A percentile compares a stretch with the other conserved stretches of the same genome.
These are phyloP conservation scores for Hypomecis punctinalis DNA, from an alignment of 2,888 invertebrate species.

Conservation along the genomic window DNA sequence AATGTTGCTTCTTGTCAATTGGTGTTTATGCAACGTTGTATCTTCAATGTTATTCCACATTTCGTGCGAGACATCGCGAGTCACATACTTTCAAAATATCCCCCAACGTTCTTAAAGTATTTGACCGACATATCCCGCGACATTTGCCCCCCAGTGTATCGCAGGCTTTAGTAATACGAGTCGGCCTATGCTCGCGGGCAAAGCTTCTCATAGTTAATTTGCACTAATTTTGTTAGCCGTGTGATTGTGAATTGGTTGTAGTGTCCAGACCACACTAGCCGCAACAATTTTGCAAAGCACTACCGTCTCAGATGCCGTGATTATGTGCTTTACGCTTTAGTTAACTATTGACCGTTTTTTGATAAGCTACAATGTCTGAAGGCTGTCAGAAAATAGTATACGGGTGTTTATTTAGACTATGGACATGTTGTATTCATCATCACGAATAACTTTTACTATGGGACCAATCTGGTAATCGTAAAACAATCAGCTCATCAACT, in stretches of 20 bases:
- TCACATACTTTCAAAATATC: too few relatives aligned
- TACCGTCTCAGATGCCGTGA: slow-evolving; percentile 20
- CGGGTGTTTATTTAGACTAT: too few relatives aligned
- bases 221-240: slow-evolving; percentile 32
- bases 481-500: too few relatives aligned
- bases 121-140: slow-evolving; percentile 1
- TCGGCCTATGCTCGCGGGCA: slow-evolving; percentile 26
- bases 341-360: background rate
- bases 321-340: slow-evolving; percentile 27
- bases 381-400: background rate
- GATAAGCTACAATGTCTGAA: background rate
- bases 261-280: slow-evolving; percentile 57
- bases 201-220: slow-evolving; percentile 33
- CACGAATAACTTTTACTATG: too few relatives aligned
- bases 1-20: too few relatives aligned
- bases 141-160: slow-evolving; percentile 18
- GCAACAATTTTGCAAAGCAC: slow-evolving; percentile 56
- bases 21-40: too few relatives aligned
- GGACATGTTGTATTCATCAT: too few relatives aligned
- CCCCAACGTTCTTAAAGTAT: background rate
- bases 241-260: slow-evolving; percentile 35
- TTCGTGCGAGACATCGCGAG: too few relatives aligned
- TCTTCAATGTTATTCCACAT: too few relatives aligned
- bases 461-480: too few relatives aligned
- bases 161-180: slow-evolving; percentile 19